Evolutionary conservation across 2,113 vertebrate species (phyloP).

Genomic region (Ptilonorhynchus violaceus): DNA sequence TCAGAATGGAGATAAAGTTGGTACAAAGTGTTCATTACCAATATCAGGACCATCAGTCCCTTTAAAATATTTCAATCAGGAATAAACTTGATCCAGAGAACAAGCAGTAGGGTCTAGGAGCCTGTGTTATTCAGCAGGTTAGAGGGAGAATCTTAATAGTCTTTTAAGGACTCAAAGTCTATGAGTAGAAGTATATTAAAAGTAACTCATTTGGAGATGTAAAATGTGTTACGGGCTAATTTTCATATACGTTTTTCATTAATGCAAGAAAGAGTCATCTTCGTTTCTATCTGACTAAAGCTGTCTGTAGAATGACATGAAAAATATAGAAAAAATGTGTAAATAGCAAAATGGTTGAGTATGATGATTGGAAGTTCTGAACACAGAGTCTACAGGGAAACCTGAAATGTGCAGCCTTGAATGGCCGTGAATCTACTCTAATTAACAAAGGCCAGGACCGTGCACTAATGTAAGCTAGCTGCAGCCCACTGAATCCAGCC

Average conservation of each 20-base stretch:
- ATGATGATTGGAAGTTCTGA: not conserved
- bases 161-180: not conserved
- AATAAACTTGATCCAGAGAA: not conserved
- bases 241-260: not conserved
- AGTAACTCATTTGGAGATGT: not conserved
- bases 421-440: not conserved
- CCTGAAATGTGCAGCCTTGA: not conserved
- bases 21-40: not conserved
- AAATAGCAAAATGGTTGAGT: not conserved
- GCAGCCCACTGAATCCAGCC: slow-evolving; percentile 15
- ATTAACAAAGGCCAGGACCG: not conserved
- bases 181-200: not conserved
- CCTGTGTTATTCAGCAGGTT: not conserved
- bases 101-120: not conserved
- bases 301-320: not conserved
- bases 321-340: not conserved
- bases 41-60: not conserved
- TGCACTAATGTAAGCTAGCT: not conserved
- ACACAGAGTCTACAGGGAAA: not conserved
- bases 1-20: not conserved
- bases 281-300: not conserved
- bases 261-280: not conserved
- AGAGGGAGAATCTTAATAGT: not conserved
- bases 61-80: not conserved
- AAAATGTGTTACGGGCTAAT: not conserved